Evolutionary conservation across 2,888 invertebrate genomes (phyloP), one percentile per base, ranked within the genome.

Genomic region (Dynastes tityus): DNA sequence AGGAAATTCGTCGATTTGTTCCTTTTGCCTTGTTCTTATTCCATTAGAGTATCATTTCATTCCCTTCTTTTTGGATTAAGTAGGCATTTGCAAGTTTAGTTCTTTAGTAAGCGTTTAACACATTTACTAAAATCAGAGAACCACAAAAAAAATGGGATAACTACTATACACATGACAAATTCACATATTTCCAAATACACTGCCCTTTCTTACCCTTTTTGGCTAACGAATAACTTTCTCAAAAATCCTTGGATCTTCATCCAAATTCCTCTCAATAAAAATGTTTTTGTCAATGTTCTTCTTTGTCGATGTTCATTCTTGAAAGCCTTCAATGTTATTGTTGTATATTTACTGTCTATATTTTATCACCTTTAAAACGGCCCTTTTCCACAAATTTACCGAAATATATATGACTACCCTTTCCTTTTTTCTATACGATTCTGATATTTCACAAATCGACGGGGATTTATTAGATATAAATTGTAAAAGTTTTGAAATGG

Each of bases 201-300:
- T 61, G 61, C 61, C 61, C 73, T 29, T 32, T n/a, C 45, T 8
- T 2, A 11, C 45, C 45, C 45, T 45, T 63, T 51, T 74, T 45
- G 78, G 81, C 81, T 79, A 81, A 68, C 22, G 22, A 68, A 73
- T 65, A 32, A 64, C 65, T 73, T 80, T 22, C 37, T 29, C 51
- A 76, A 84, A 22, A 83, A 84, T 87, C 85, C 86, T 87, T 86
- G 84, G 85, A 32, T 88, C 87, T 83, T 86, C 86, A 89, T 89
- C 89, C 89, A 89, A 89, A 89, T 89, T 89, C 89, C 89, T 87
- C 86, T 61, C 22, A 58, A 27, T 22, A 58, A 22, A 27, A 58
- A 58, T 58, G 3, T 58, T 45, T 45, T 11, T 45, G 6, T 37
- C 37, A 6, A 64, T 64, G 16, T 58, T n/a, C 68, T 8, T 73